Base-by-base conservation (phyloP, 2,888 invertebrate species). In the Anoplius nigerrimus region DNA sequence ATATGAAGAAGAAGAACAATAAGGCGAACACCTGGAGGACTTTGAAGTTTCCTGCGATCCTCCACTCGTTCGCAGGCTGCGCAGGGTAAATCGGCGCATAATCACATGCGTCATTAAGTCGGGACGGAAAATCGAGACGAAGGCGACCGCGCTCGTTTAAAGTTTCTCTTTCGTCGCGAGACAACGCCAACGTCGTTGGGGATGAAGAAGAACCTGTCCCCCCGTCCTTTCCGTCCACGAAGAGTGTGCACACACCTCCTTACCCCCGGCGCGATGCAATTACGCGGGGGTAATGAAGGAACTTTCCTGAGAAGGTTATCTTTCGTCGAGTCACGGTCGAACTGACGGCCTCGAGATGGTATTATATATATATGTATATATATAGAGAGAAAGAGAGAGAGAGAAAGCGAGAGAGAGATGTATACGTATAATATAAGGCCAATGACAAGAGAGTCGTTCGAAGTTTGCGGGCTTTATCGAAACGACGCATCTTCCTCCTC, bases 241-340 rank as follows among this genome's bases (percentile, higher is more conserved):
- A 66, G 34, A 34, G 78, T 78, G 68, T 74, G 78, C 78, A 78
- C 75, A 74, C 71, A 18, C 66, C 66, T 73, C 67, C 56, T 34
- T 34, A 34, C 20, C 66, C n/a, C 66, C 62, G 66, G 72, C 70
- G 79, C 72, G 76, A 79, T 72, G 78, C 78, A 78, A 80, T 79
- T 79, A 79, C 67, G 69, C 67, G 70, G 34, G 34, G 75, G 65
- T 80, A 79, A 79, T 75, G 80, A 79, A 75, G 70, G 73, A 79
- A 79, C 72, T 79, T 78, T 76, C 78, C 62, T 58, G 61, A 54
- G 73, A 72, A 78, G 75, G 78, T 78, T 79, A 75, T 75, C 79
- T 80, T 78, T 72, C 68, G 80, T 61, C 71, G 57, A 72, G 72
- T 72, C 74, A 68, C 65, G 79, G 68, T 64, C 72, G 70, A 55